Evolutionary conservation across 2,797 vertebrate species (phyloP).

Genomic region (Alouatta caraya): DNA sequence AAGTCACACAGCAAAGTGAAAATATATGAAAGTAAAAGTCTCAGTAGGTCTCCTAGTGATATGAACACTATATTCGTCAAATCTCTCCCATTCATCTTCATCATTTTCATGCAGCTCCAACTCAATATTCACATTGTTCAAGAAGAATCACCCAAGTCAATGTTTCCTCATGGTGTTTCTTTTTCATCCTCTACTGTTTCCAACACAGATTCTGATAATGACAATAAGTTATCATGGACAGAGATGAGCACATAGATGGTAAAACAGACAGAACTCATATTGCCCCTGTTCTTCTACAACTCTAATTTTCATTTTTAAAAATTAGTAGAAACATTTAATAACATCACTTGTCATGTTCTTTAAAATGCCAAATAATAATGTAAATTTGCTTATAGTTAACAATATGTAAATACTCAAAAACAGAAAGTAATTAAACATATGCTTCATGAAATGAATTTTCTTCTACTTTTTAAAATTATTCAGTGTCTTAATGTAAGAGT

Average conservation of each 20-base stretch:
- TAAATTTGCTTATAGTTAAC: neutral
- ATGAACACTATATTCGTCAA: neutral
- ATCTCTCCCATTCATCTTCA: neutral
- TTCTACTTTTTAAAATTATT: constrained; percentile 6
- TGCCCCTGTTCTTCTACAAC: neutral
- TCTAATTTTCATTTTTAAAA: neutral
- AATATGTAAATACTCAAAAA: neutral
- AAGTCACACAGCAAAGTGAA: constrained; percentile 1
- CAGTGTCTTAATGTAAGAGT: neutral
- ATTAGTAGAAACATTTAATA: neutral
- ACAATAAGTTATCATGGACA: neutral
- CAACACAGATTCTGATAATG: neutral
- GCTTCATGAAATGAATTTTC: neutral
- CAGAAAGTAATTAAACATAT: neutral
- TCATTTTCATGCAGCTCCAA: neutral
- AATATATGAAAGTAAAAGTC: constrained; percentile 31
- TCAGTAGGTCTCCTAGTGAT: neutral
- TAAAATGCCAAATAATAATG: neutral
- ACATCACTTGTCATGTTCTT: neutral
- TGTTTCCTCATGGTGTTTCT: neutral
- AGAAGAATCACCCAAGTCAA: neutral
- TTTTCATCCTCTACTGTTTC: neutral
- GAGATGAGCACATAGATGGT: neutral
- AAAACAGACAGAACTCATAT: neutral
- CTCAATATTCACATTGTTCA: neutral